phyloP scores from a whole-genome alignment of 2,888 invertebrate genomes.

The Thyatira batis region DNA sequence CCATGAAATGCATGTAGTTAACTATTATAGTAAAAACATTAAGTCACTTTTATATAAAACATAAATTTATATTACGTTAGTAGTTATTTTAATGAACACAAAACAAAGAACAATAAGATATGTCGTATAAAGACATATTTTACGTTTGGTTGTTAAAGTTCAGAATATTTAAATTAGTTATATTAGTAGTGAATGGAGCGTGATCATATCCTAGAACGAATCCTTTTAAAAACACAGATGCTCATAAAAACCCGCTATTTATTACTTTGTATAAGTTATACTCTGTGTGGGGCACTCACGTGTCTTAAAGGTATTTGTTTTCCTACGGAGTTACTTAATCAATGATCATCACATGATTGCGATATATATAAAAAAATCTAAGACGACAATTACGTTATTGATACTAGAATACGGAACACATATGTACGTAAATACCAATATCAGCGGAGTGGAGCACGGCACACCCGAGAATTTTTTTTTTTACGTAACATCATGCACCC shows the following conservation, averaged over 20 bases:
- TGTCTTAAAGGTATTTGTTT: background rate
- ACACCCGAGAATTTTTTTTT: background rate
- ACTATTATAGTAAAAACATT: background rate
- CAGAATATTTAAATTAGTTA: background rate
- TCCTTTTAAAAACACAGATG: background rate
- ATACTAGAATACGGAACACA: background rate
- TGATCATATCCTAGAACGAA: background rate
- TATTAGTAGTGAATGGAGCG: background rate
- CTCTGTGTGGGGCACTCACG: background rate
- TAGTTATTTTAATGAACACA: background rate
- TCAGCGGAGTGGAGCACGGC: background rate
- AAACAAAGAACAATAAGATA: background rate
- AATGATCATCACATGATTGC: background rate
- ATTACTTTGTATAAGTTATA: background rate
- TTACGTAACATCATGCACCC: background rate
- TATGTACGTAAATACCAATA: background rate
- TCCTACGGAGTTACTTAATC: background rate
- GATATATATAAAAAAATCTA: background rate
- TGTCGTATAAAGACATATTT: background rate
- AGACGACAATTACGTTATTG: background rate
- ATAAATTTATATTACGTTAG: background rate
- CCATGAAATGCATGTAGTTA: slow-evolving; percentile 10
- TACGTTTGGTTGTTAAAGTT: background rate
- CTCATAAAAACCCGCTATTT: background rate
- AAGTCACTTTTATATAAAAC: slow-evolving; percentile 4